Conservation (phyloP, 2,797 vertebrate species). For the Tolypeutes matacus region DNA sequence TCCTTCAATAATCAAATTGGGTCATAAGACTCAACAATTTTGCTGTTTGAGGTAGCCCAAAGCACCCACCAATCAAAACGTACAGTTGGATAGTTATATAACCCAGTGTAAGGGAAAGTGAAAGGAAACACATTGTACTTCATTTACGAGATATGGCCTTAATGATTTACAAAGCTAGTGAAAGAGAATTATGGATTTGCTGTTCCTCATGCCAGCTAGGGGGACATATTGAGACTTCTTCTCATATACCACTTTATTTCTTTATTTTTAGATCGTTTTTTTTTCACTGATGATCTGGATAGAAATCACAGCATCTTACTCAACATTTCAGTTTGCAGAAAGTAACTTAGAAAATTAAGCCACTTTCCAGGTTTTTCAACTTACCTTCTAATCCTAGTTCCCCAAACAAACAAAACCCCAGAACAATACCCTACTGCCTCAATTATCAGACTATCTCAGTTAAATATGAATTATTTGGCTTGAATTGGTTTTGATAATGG, state of each 20-base stretch:
- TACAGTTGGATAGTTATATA: slow-evolving; percentile 6
- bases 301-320: slow-evolving; percentile 2
- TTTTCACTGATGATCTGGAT: background rate
- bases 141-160: background rate
- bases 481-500: background rate
- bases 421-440: background rate
- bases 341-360: background rate
- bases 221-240: background rate
- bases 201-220: background rate
- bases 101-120: background rate
- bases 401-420: background rate
- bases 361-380: background rate
- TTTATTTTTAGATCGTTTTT: background rate
- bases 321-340: background rate
- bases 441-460: background rate
- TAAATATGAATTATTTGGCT: background rate
- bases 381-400: background rate
- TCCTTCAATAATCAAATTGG: background rate
- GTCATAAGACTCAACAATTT: slow-evolving; percentile 5
- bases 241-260: background rate
- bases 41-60: background rate
- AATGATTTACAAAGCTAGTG: background rate
- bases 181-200: background rate
- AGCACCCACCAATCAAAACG: background rate
- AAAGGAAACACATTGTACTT: background rate